phyloP scores from a whole-genome alignment of 2,888 invertebrate genomes.

The Brassicogethes aeneus region DNA sequence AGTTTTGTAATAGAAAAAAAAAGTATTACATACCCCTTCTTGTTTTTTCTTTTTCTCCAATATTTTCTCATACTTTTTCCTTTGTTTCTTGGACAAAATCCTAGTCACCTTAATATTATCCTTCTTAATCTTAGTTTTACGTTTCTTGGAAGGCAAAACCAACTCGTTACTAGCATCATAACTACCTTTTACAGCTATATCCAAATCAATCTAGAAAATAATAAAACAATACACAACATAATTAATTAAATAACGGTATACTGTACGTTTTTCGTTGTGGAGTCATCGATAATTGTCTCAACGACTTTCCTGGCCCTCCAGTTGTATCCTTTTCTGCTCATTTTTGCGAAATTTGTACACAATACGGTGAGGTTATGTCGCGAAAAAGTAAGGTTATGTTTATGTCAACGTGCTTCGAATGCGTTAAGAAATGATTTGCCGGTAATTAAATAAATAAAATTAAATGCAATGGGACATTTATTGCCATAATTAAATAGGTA shows the following conservation, averaged over 20 bases:
- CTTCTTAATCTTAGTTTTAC: slow-evolving; percentile 60
- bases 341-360: slow-evolving; percentile 12
- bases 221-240: slow-evolving; percentile 5
- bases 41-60: slow-evolving; percentile 86
- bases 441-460: no score
- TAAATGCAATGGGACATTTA: no score
- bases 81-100: slow-evolving; percentile 78
- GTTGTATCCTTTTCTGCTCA: slow-evolving; percentile 58
- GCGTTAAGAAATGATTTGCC: no score
- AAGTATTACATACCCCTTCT: slow-evolving; percentile 60
- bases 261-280: slow-evolving; percentile 56
- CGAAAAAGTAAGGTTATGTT: no score
- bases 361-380: no score
- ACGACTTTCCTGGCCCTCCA: slow-evolving; percentile 65
- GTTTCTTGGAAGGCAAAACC: slow-evolving; percentile 74
- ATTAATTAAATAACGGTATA: slow-evolving; percentile 3
- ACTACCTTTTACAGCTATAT: slow-evolving; percentile 49
- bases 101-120: slow-evolving; percentile 49
- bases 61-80: slow-evolving; percentile 77
- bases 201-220: slow-evolving; percentile 49
- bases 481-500: no score
- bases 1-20: slow-evolving; percentile 4
- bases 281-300: slow-evolving; percentile 61
- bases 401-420: no score
- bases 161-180: slow-evolving; percentile 72